Base-by-base conservation (phyloP, 2,888 invertebrate genomes). In the Piscicola geometra region DNA sequence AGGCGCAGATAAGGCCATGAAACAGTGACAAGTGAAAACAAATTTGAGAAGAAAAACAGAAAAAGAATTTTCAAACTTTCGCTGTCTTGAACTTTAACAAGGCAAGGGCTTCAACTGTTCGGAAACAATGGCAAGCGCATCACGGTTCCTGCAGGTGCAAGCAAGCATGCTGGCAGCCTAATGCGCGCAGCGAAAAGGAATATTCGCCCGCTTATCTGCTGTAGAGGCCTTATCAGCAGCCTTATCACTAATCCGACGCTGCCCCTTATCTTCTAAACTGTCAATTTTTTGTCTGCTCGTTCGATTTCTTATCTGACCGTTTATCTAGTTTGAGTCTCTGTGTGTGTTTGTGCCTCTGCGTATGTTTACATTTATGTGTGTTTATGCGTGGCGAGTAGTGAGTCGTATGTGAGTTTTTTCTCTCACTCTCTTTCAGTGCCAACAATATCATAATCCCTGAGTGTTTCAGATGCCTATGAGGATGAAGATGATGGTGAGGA, bases 221-320 rank as follows among this genome's bases (percentile, higher is more conserved):
- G n/a, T 56, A 25, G 9, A 56, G 9, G 60, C 25, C 71, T 71
- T 71, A 71, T 71, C 71, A 50, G n/a, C 35, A 64, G 64, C 64
- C 73, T 64, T 64, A 73, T 73, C 73, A 60, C 64, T 73, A 73
- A 73, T 73, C 73, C 73, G 73, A 73, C 52, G 60, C 73, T 33
- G 33, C 60, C 30, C 64, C 73, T 73, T 73, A 73, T 73, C 73
- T 33, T 25, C n/a, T 25, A 73, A 73, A 73, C 64, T 73, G 73
- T 73, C 73, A 73, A 73, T 73, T 64, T 71, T 73, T 64, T 33
- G 73, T 73, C 60, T 73, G 64, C 64, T 64, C 60, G 33, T 35
- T 73, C 73, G 73, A 50, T 50, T 60, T 35, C 56, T 73, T 73
- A 64, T 73, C 60, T 33, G 64, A 56, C 64, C 33, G 60, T 50